phyloP scores from a whole-genome alignment of 2,888 invertebrate species.

The Uloborus plumipes region DNA sequence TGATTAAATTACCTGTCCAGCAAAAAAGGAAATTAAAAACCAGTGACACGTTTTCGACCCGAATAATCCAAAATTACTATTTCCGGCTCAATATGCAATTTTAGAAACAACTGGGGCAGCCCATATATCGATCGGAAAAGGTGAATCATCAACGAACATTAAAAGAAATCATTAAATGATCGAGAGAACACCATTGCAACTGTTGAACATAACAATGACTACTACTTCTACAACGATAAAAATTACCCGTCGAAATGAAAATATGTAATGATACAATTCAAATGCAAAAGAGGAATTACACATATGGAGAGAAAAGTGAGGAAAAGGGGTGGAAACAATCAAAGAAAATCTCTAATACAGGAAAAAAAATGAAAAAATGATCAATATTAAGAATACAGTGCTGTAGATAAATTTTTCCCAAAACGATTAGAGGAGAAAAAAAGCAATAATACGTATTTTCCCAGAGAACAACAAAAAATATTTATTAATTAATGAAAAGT shows the following conservation, averaged over 20 bases:
- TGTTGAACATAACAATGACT: not conserved
- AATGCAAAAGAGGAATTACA: not conserved
- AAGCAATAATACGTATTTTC: no score
- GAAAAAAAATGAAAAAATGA: no score
- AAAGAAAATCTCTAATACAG: no score
- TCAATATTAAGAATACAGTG: no score
- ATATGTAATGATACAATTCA: not conserved
- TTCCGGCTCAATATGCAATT: no score
- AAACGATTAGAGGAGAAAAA: no score
- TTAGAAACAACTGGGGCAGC: not conserved
- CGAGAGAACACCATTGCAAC: not conserved
- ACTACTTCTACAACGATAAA: not conserved
- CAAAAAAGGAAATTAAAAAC: not conserved
- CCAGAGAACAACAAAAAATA: no score
- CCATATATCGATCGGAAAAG: slow-evolving; percentile 16
- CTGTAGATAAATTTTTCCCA: no score
- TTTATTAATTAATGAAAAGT: no score
- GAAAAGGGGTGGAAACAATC: no score
- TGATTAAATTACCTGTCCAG: not conserved
- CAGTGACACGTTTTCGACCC: slow-evolving; percentile 1
- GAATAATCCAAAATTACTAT: not conserved
- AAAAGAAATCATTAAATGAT: no score
- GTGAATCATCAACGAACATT: not conserved
- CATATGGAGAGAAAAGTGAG: no score
- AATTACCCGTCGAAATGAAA: not conserved